phyloP scores from a whole-genome alignment of 2,888 invertebrate genomes.

The Reticulitermes lucifugus region DNA sequence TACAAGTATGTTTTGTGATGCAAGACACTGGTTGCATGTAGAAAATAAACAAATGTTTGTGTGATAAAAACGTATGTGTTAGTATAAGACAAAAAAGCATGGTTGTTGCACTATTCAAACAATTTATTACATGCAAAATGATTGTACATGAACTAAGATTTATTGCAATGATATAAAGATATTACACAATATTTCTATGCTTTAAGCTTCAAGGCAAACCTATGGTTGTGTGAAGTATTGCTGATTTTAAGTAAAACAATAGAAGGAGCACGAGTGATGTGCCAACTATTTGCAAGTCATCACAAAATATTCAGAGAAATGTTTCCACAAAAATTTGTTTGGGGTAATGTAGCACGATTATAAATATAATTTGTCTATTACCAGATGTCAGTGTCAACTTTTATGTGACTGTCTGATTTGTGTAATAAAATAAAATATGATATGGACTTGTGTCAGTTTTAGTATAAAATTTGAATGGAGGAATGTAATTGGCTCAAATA shows the following conservation, averaged over 20 bases:
- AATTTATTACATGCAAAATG: not conserved
- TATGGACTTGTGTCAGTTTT: constrained; percentile 1
- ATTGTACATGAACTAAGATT: not conserved
- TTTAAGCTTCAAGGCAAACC: not conserved
- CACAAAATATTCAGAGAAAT: no score
- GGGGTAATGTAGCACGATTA: not conserved
- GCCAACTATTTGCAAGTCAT: no score
- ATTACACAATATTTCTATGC: not conserved
- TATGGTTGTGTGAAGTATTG: no score
- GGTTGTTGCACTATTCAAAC: constrained; percentile 3
- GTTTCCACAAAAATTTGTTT: not conserved
- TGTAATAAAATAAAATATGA: not conserved
- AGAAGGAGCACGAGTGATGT: no score
- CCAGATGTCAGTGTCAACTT: not conserved
- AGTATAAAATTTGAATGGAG: not conserved
- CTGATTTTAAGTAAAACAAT: no score
- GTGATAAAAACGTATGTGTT: not conserved
- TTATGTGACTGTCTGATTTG: not conserved
- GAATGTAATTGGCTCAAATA: not conserved
- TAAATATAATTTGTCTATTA: not conserved
- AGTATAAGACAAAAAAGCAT: not conserved
- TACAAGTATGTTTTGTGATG: not conserved
- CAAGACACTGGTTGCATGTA: not conserved
- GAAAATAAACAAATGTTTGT: not conserved
- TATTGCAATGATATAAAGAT: not conserved